Evolutionary conservation across 2,113 vertebrate species (phyloP).

Genomic region (Misgurnus mizolepis): DNA sequence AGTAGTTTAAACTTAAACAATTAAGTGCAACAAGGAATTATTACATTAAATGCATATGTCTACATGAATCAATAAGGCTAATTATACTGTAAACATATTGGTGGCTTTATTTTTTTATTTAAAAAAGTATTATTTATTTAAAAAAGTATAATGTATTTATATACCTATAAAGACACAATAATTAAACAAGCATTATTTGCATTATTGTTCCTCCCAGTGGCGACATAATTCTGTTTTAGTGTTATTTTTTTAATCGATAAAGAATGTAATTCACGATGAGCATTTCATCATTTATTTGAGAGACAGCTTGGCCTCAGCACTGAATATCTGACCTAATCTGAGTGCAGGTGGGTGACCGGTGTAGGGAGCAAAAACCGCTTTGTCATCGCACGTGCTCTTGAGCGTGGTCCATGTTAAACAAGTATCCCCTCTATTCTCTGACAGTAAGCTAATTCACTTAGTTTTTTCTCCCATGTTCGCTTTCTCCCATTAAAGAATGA

Average conservation of each 20-base stretch:
- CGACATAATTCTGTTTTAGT: conserved; percentile 38
- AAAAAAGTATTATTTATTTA: too few species aligned
- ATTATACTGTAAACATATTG: neutral
- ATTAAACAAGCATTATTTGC: neutral
- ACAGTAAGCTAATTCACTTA: conserved; percentile 49
- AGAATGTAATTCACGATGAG: conserved; percentile 64
- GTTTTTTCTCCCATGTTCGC: conserved; percentile 26
- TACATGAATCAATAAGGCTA: too few species aligned
- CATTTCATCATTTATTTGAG: conserved; percentile 57
- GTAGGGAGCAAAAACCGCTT: conserved; percentile 67
- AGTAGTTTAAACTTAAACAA: too few species aligned
- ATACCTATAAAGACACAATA: too few species aligned
- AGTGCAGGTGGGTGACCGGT: conserved; percentile 70
- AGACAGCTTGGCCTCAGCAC: conserved; percentile 72
- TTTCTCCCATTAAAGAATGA: conserved; percentile 24
- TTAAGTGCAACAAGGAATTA: too few species aligned
- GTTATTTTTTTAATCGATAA: conserved; percentile 36
- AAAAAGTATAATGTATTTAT: too few species aligned
- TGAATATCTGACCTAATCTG: conserved; percentile 74
- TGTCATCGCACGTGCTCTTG: conserved; percentile 72
- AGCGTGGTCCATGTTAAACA: conserved; percentile 67
- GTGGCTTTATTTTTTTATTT: too few species aligned
- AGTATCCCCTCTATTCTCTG: conserved; percentile 64
- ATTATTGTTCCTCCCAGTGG: neutral
- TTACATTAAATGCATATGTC: too few species aligned